These are phyloP conservation scores for Priapulus caudatus DNA, from an alignment of 2,888 invertebrate genomes.

Conservation along the genomic window DNA sequence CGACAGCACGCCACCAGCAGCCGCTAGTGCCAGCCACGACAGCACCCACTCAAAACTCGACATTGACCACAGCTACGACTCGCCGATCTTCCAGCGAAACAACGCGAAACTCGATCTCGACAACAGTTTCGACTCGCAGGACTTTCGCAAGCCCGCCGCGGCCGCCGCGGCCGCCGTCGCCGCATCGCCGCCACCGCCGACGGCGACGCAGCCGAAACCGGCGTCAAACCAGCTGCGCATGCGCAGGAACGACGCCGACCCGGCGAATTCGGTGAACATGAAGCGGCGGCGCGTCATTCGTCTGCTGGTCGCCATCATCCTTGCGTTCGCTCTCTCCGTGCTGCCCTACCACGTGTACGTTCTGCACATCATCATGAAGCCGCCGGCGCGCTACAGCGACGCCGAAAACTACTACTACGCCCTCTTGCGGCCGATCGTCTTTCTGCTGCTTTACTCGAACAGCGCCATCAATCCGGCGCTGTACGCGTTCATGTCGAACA, in stretches of 20 bases:
- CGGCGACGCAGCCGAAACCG: too few relatives aligned
- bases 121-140: too few relatives aligned
- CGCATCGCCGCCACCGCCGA: neutral
- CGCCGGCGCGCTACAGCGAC: neutral
- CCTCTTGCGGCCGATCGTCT: conserved; percentile 64
- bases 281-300: conserved; percentile 66
- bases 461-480: conserved; percentile 79
- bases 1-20: too few relatives aligned
- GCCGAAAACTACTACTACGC: conserved; percentile 39
- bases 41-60: neutral
- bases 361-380: neutral
- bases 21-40: neutral
- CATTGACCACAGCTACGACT: neutral
- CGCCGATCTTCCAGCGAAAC: neutral
- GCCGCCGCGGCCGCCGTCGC: too few relatives aligned
- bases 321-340: conserved; percentile 77
- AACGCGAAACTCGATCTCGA: neutral
- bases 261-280: neutral
- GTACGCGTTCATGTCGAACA: conserved; percentile 71
- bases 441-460: conserved; percentile 74
- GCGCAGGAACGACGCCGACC: neutral
- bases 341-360: conserved; percentile 63
- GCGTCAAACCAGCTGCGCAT: too few relatives aligned
- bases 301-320: conserved; percentile 74
- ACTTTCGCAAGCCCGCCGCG: too few relatives aligned